Evolutionary conservation across 2,888 invertebrate species (phyloP).

Genomic region (Xestia rhomboidea): DNA sequence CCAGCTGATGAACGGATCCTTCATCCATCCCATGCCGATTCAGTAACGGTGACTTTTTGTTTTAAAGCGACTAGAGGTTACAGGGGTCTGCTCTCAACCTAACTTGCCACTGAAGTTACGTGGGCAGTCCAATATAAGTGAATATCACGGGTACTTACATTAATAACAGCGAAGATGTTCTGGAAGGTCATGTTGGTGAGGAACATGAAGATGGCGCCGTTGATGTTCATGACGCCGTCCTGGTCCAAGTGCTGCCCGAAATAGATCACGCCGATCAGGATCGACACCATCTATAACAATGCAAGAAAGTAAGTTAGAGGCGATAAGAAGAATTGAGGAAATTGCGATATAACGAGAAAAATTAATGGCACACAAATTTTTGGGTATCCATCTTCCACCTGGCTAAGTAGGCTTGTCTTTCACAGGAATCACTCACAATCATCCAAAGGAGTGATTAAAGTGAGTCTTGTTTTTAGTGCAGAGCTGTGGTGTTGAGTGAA

Average conservation of each 20-base stretch:
- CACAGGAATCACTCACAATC: background rate
- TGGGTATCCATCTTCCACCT: background rate
- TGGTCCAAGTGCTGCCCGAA: constrained; percentile 95
- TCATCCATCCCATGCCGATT: background rate
- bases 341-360: background rate
- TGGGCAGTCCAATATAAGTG: background rate
- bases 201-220: constrained; percentile 97
- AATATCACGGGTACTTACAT: constrained; percentile 91
- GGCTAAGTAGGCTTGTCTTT: background rate
- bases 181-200: constrained; percentile 98
- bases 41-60: background rate
- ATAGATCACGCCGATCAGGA: constrained; percentile 97
- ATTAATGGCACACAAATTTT: background rate
- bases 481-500: background rate
- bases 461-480: background rate
- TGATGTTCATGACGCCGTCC: constrained; percentile 98
- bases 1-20: background rate
- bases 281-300: constrained; percentile 93
- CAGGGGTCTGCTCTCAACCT: background rate
- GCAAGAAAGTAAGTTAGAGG: background rate
- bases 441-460: background rate
- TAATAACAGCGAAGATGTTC: constrained; percentile 98
- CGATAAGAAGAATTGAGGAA: too few species aligned
- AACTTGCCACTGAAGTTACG: background rate
- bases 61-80: background rate